These are phyloP conservation scores for Aricia artaxerxes DNA, from an alignment of 2,888 invertebrate species.

Conservation along the genomic window DNA sequence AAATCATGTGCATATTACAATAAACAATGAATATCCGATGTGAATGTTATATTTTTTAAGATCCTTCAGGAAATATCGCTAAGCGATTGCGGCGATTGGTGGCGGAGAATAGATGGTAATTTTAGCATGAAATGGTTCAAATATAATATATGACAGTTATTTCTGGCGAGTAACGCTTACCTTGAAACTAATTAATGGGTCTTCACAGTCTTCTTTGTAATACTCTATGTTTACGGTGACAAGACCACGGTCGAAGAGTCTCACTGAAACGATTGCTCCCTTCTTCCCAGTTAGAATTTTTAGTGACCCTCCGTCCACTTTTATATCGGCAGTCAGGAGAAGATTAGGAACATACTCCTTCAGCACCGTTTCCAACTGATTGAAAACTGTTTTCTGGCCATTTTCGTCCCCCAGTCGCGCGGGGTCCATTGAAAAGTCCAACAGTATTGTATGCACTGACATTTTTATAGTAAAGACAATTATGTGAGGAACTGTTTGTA, in stretches of 20 bases:
- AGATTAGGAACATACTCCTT: slow-evolving; percentile 86
- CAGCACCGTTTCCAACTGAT: slow-evolving; percentile 84
- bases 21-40: no score
- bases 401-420: slow-evolving; percentile 83
- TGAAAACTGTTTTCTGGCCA: slow-evolving; percentile 83
- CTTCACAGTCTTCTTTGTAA: slow-evolving; percentile 87
- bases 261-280: slow-evolving; percentile 84
- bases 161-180: slow-evolving; percentile 71
- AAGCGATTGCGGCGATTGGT: not conserved
- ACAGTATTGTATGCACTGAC: slow-evolving; percentile 89
- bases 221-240: slow-evolving; percentile 92
- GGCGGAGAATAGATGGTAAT: not conserved
- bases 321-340: slow-evolving; percentile 84
- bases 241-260: slow-evolving; percentile 87
- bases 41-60: not conserved
- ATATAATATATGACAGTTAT: slow-evolving; percentile 34
- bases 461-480: slow-evolving; percentile 61
- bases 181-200: slow-evolving; percentile 87
- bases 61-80: not conserved
- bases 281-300: slow-evolving; percentile 86
- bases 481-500: not conserved
- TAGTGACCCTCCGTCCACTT: slow-evolving; percentile 85
- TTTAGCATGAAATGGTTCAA: not conserved
- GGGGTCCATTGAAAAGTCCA: slow-evolving; percentile 89
- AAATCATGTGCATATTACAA: not conserved